Evolutionary conservation across 2,888 invertebrate genomes (phyloP), one percentile per base, ranked within the genome.

Genomic region (Candidula unifasciata): DNA sequence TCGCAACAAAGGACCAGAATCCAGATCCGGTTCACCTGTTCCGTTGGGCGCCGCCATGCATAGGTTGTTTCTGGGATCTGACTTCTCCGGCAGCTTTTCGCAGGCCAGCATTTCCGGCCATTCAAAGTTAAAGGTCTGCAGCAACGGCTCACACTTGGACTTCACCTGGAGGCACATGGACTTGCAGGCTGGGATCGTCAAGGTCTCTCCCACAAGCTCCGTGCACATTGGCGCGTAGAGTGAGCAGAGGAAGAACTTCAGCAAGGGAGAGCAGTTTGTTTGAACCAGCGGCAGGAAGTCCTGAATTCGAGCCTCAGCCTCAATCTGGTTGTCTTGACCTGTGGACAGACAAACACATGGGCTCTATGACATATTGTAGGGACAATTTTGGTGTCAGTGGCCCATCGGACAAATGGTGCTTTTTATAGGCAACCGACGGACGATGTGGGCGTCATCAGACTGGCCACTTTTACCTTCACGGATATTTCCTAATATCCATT

Each of bases 171-270:
- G 96, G 94, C 98, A 98, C 88, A 98, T 96, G 44, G 96, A 96
- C 86, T 96, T 95, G 94, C 98, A 98, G 24, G 97, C 96, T 86
- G 96, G 96, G 87, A 98, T 97, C 68, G 93, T 90, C 78, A 93
- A 89, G 0, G 97, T 96, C 90, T 96, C 96, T 44, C 96, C 96
- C 87, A 97, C 96, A 93, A 97, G 96, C 91, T 96, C 96, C 54
- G 97, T 97, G 94, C 98, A 98, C 93, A 98, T 96, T 64, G 98
- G 98, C 18, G 97, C 96, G 94, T 97, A 97, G 82, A 97, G 96
- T 30, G 97, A 97, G 94, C 98, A 98, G 86, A 98, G 95, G 92
- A 98, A 96, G 94, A 98, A 96, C 89, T 96, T 95, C 68, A 97
- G 95, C 91, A 97, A 96, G 84, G 95, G 95, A 6, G 97, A 97